Conservation (phyloP, 2,113 vertebrate species). For the Manacus vitellinus region DNA sequence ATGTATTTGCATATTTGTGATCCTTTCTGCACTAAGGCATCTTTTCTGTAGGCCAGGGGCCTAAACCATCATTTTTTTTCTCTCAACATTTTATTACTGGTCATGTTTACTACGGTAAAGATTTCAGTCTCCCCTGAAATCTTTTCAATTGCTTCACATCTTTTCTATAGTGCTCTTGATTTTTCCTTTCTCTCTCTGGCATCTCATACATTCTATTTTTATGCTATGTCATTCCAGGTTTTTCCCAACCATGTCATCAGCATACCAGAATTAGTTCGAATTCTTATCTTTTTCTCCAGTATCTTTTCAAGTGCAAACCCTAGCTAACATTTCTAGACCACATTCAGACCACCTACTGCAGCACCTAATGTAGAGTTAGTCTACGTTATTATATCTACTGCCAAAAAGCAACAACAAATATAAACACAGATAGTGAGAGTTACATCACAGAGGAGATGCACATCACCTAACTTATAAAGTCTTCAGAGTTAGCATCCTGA, state of each 20-base stretch:
- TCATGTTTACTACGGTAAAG: not conserved
- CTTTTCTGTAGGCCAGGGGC: not conserved
- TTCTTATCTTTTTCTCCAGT: not conserved
- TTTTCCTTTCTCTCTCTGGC: not conserved
- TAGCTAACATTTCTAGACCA: not conserved
- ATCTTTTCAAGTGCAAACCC: not conserved
- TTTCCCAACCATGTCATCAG: not conserved
- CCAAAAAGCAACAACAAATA: not conserved
- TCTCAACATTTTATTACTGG: not conserved
- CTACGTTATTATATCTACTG: not conserved
- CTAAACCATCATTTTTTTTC: not conserved
- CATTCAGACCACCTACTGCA: not conserved
- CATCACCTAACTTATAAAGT: not conserved
- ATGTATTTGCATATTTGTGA: not conserved
- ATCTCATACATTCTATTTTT: not conserved
- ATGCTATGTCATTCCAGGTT: not conserved
- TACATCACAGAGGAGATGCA: not conserved
- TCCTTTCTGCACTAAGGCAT: not conserved
- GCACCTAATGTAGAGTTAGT: not conserved
- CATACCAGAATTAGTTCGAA: not conserved
- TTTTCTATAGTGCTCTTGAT: not conserved
- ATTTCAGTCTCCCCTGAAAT: not conserved
- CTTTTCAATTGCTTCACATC: not conserved
- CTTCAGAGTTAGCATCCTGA: not conserved
- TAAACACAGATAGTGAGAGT: not conserved